phyloP scores from a whole-genome alignment of 2,113 vertebrate species.

The Daubentonia madagascariensis region DNA sequence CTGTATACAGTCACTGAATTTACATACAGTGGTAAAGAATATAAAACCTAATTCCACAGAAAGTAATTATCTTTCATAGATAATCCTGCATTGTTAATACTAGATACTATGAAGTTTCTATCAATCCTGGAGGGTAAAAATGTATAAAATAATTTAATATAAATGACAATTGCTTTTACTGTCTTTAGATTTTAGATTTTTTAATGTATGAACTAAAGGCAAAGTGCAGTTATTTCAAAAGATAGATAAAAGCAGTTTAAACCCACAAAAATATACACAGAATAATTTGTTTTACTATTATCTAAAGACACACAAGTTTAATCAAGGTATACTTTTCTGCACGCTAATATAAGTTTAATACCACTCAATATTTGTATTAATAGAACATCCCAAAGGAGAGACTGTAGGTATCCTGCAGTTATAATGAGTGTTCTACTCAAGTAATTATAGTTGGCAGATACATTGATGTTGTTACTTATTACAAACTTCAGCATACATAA shows the following conservation, averaged over 20 bases:
- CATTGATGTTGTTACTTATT: background rate
- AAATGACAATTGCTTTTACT: background rate
- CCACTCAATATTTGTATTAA: slow-evolving; percentile 25
- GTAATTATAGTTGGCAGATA: background rate
- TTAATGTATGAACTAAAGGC: background rate
- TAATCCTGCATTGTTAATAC: background rate
- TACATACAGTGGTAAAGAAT: background rate
- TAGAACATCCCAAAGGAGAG: background rate
- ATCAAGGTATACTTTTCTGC: background rate
- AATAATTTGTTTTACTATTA: background rate
- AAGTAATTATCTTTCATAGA: background rate
- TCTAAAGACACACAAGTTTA: background rate
- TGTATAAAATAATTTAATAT: background rate
- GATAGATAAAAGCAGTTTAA: background rate
- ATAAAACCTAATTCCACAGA: background rate
- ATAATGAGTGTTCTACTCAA: slow-evolving; percentile 32
- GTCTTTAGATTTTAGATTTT: background rate
- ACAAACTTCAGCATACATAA: background rate
- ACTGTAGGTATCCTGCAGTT: background rate
- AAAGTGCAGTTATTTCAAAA: background rate
- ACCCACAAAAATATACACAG: background rate
- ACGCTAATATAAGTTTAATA: slow-evolving; percentile 28
- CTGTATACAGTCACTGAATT: background rate
- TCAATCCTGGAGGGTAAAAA: background rate
- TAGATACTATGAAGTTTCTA: background rate